These are phyloP conservation scores for Ctenodactylus gundi DNA, from an alignment of 2,113 vertebrate species.

Conservation along the genomic window DNA sequence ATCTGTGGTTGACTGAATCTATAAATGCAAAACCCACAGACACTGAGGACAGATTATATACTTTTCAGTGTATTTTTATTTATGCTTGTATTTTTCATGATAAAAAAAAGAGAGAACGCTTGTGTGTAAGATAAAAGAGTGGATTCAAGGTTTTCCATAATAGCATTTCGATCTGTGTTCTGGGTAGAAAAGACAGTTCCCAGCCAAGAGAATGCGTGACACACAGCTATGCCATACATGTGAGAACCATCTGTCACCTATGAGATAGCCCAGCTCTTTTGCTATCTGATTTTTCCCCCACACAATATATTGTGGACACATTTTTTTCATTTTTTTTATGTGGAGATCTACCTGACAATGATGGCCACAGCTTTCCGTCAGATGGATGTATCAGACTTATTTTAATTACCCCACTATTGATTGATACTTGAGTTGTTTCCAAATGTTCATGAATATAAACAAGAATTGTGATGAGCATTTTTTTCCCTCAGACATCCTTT, in stretches of 20 bases:
- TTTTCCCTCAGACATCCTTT: background rate
- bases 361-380: background rate
- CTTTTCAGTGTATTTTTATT: background rate
- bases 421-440: conserved; percentile 44
- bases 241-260: background rate
- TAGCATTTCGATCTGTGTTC: background rate
- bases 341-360: background rate
- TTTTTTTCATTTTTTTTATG: conserved; percentile 33
- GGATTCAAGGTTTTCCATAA: background rate
- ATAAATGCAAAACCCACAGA: background rate
- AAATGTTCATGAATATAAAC: conserved; percentile 51
- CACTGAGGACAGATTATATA: background rate
- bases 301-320: background rate
- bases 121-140: background rate
- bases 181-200: background rate
- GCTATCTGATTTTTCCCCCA: background rate
- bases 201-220: background rate
- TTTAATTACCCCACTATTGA: background rate
- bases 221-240: background rate
- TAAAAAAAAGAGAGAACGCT: background rate
- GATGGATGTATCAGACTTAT: conserved; percentile 11
- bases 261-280: background rate
- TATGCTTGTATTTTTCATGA: background rate
- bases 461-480: background rate
- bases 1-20: background rate